These are phyloP conservation scores for Chelonus insularis DNA, from an alignment of 1,140 invertebrate species.

Conservation along the genomic window DNA sequence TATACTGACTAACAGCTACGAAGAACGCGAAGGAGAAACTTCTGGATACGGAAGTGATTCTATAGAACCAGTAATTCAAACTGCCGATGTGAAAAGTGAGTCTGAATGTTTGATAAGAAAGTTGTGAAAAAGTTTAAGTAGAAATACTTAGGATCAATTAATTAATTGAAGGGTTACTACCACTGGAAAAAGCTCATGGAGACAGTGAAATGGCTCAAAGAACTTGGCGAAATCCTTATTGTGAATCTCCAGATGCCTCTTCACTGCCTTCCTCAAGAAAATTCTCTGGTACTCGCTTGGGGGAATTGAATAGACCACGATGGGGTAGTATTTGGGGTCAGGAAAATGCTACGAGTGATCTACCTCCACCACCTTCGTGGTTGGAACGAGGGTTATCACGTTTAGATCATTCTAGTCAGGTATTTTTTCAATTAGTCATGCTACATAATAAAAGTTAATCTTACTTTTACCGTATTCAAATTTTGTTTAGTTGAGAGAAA, in stretches of 20 bases:
- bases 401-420: slow-evolving; percentile 50
- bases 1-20: slow-evolving; percentile 34
- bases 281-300: slow-evolving; percentile 46
- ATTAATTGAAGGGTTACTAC: slow-evolving; percentile 23
- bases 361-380: slow-evolving; percentile 64
- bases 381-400: slow-evolving; percentile 64
- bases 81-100: slow-evolving; percentile 18
- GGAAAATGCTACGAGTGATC: slow-evolving; percentile 47
- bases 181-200: slow-evolving; percentile 24
- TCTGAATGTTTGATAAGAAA: slow-evolving; percentile 9
- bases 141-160: not conserved
- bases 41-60: slow-evolving; percentile 75
- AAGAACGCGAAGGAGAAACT: slow-evolving; percentile 70
- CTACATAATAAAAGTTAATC: too few species aligned
- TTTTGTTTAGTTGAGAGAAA: too few species aligned
- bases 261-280: slow-evolving; percentile 47
- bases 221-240: slow-evolving; percentile 51
- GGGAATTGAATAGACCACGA: slow-evolving; percentile 66
- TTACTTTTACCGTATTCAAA: too few species aligned
- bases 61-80: slow-evolving; percentile 45
- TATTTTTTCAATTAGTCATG: too few species aligned
- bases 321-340: slow-evolving; percentile 75
- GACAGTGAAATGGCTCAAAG: slow-evolving; percentile 38
- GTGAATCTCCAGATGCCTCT: slow-evolving; percentile 39
- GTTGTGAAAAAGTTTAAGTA: not conserved